Evolutionary conservation across 2,113 vertebrate species (phyloP), one percentile per base, ranked within the genome.

Genomic region (Forbesichthys papilliferus): DNA sequence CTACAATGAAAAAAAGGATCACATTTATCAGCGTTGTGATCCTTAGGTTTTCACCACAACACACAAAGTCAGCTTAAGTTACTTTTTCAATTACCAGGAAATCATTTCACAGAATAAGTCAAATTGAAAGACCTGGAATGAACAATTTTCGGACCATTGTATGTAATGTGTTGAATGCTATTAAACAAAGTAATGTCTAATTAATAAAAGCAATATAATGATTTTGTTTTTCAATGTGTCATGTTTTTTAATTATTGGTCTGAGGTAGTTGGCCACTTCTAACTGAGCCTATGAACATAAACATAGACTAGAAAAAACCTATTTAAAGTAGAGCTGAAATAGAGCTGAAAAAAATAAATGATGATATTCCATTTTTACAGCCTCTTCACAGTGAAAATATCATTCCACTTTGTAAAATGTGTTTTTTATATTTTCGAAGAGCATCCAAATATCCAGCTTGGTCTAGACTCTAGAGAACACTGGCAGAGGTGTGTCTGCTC

Each of bases 221-320:
- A n/a, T 18, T 54, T 51, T 51, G 49, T 51, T 54, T 54, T 54
- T 54, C 52, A n/a, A 6, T 54, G 52, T 54, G 11, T 48, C 36
- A 7, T 42, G 36, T 42, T 42, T 42, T 42, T 42, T 42, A 42
- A 42, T 42, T 42, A 42, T 42, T 42, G 4, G 0, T 42, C 5
- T 42, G 61, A 68, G 52, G 61, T 73, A 56, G 69, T 64, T 56
- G 57, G 57, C 67, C 53, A 52, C 71, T 48, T 74, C 66, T 73
- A 60, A 77, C 6, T 70, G 42, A 66, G 48, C 59, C 34, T 6
- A 71, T 73, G 51, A 42, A 42, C 4, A 42, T 6, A 42, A 5
- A 42, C 36, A 16, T 16, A 7, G 36, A 14, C n/a, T 14, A 13
- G 13, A 53, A 13, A 12, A 13, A 14, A 1, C 13, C 0, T 53